Evolutionary conservation across 2,797 vertebrate genomes (phyloP), one percentile per base, ranked within the genome.

Genomic region (Luscinia megarhynchos): DNA sequence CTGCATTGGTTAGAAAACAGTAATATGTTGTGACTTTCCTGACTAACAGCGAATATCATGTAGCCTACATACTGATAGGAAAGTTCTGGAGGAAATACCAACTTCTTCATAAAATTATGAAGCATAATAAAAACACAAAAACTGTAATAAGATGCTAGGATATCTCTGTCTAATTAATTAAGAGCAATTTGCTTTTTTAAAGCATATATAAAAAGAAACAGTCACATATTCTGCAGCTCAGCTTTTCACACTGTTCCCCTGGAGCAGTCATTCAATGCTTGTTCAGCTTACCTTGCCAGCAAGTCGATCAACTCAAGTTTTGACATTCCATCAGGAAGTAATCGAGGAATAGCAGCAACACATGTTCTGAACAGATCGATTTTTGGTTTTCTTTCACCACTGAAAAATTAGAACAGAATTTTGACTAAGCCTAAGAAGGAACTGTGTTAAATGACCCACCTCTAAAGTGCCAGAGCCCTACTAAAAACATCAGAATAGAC

Each of bases 321-420:
- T 90, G 99, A 99, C 99, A 99, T 99, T 96, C 99, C 99, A 69
- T 99, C 99, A 21, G 99, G 99, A 93, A 99, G 99, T 72, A 99
- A 98, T 20, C 99, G 99, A 92, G 99, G 99, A 96, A 99, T 99
- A 88, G 99, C 99, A 63, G 99, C 99, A 86, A 99, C 99, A 68
- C 99, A 99, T 6, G 99, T 99, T 96, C 99, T 98, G 97, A 99
- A 99, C 75, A 99, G 98, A 95, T 99, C 99, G 0, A 99, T 99
- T 98, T 99, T 99, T 40, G 99, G 99, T 95, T 99, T 99, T 97
- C 99, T 98, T 96, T 99, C 99, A 67, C 99, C 99, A 1, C 99
- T 99, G 96, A 88, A 97, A 97, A 91, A 93, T 86, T 66, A 94
- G 95, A 94, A 15, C 58, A 96, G 72, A 95, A 58, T 81, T 83